A percentile compares a stretch with the other conserved stretches of the same genome.
Conservation (phyloP, 2,797 vertebrate genomes). For the Malurus leucopterus region DNA sequence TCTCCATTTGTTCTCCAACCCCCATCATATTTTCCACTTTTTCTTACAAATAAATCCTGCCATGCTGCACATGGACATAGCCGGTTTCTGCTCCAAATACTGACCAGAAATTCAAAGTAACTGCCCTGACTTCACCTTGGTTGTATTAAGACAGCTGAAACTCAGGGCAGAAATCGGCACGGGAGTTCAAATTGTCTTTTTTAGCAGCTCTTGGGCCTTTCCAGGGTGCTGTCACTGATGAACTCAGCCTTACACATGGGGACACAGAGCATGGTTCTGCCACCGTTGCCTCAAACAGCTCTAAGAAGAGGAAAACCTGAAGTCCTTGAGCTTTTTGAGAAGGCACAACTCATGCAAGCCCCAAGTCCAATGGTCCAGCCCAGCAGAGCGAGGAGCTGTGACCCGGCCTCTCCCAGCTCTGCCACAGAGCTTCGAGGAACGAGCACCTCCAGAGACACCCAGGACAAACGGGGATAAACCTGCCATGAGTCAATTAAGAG, state of each 20-base stretch:
- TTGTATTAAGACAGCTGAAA: constrained; percentile 13
- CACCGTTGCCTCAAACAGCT: neutral
- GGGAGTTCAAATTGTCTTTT: neutral
- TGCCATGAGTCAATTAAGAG: neutral
- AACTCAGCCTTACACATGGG: neutral
- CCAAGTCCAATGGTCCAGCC: neutral
- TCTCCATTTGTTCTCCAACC: neutral
- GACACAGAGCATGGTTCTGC: fast-evolving
- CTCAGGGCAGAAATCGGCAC: neutral
- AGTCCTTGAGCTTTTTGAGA: neutral
- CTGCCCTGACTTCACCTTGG: neutral
- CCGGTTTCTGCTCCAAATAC: neutral
- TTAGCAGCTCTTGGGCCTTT: neutral
- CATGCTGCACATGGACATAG: neutral
- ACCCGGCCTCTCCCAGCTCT: neutral
- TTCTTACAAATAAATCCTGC: constrained; percentile 22
- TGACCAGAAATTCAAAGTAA: neutral
- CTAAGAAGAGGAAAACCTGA: neutral
- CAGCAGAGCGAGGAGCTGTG: fast-evolving
- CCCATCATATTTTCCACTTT: constrained; percentile 41
- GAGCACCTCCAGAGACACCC: neutral
- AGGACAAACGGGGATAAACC: neutral
- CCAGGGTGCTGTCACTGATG: neutral
- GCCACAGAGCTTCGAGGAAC: neutral
- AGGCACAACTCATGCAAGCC: neutral